Conservation (phyloP, 2,113 vertebrate species). For the Tyrannus savana region DNA sequence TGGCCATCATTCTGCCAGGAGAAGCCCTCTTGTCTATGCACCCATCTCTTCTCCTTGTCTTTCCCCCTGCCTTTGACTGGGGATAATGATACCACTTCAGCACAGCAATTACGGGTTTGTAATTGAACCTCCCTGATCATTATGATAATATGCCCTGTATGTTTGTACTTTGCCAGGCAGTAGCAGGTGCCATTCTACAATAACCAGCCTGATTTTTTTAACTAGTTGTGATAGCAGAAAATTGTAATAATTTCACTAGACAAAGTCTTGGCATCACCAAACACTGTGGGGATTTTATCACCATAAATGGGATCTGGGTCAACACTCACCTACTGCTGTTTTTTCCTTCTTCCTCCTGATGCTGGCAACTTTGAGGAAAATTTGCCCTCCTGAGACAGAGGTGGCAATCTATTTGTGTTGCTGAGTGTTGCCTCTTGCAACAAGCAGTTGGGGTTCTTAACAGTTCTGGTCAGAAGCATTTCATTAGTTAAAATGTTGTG, state of each 20-base stretch:
- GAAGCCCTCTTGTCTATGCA: fast-evolving
- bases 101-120: not conserved
- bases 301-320: not conserved
- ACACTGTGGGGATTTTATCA: not conserved
- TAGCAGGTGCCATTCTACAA: not conserved
- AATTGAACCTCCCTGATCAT: not conserved
- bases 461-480: not conserved
- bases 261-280: not conserved
- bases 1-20: not conserved
- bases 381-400: not conserved
- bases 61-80: too few species aligned
- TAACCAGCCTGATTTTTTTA: not conserved
- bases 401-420: not conserved
- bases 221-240: not conserved
- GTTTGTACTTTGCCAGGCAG: not conserved
- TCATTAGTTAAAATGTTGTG: not conserved
- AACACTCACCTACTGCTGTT: not conserved
- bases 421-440: not conserved
- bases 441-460: not conserved
- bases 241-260: not conserved
- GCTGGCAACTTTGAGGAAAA: not conserved
- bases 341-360: not conserved
- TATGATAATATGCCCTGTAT: not conserved
- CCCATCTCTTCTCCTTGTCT: not conserved
- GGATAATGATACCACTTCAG: not conserved